Evolutionary conservation across 2,888 invertebrate species (phyloP).

Genomic region (Hoplodrina blanda): DNA sequence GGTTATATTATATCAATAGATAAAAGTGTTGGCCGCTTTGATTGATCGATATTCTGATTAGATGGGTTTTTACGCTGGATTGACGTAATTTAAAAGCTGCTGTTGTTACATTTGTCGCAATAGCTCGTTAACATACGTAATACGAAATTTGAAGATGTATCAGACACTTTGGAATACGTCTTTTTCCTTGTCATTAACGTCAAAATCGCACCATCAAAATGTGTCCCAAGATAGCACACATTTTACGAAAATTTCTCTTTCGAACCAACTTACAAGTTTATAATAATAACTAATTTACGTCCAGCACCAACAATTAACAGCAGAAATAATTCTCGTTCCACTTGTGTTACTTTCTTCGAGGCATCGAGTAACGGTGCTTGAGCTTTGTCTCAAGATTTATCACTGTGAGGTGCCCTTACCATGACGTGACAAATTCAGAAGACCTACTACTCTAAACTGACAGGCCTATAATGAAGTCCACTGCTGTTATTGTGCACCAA

Average conservation of each 20-base stretch:
- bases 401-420: conserved; percentile 60
- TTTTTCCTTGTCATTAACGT: background rate
- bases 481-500: background rate
- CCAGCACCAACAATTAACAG: conserved; percentile 81
- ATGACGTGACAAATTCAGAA: conserved; percentile 25
- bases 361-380: conserved; percentile 79
- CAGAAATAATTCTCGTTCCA: conserved; percentile 82
- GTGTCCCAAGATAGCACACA: background rate
- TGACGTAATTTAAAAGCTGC: conserved; percentile 20
- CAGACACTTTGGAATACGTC: background rate
- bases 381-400: conserved; percentile 80
- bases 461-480: background rate
- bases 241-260: conserved; percentile 40
- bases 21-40: conserved; percentile 40
- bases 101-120: conserved; percentile 15
- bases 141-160: background rate
- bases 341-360: conserved; percentile 84
- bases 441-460: background rate
- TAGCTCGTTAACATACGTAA: conserved; percentile 31
- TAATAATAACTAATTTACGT: conserved; percentile 72
- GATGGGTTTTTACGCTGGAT: conserved; percentile 35
- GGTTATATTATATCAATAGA: conserved; percentile 49
- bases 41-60: conserved; percentile 57
- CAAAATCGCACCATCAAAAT: conserved; percentile 3
- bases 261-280: conserved; percentile 40